These are phyloP conservation scores for Nothoprocta pentlandii DNA, from an alignment of 2,113 vertebrate species.

Conservation along the genomic window DNA sequence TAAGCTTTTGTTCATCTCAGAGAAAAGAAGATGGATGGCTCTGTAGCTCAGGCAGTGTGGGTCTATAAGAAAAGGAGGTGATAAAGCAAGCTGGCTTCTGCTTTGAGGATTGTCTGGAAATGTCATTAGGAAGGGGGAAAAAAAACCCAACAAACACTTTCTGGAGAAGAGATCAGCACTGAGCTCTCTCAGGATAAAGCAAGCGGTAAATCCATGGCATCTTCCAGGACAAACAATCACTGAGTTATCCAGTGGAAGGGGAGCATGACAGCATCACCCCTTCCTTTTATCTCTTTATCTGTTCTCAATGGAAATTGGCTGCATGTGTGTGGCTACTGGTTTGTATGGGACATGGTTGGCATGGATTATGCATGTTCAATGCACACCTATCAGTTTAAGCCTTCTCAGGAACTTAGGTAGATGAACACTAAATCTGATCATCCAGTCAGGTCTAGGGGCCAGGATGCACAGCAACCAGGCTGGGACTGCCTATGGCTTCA, in stretches of 20 bases:
- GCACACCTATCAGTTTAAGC: neutral
- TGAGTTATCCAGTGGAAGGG: neutral
- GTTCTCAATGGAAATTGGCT: neutral
- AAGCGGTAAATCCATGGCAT: neutral
- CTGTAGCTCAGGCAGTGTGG: neutral
- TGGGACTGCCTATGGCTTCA: neutral
- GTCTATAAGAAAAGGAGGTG: neutral
- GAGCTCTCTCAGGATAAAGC: neutral
- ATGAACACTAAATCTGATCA: neutral
- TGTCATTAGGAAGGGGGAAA: neutral
- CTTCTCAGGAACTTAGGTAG: neutral
- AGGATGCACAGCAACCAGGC: neutral
- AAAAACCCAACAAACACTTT: neutral
- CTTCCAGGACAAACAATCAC: neutral
- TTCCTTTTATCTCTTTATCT: neutral
- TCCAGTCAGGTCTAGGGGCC: neutral
- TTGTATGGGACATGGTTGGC: neutral
- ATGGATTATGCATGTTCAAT: neutral
- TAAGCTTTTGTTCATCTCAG: neutral
- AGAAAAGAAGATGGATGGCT: neutral
- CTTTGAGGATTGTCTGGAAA: neutral
- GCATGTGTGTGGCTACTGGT: accelerated
- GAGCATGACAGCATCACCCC: neutral
- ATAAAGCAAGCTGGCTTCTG: neutral
- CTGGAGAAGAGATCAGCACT: neutral